Percentiles rank a stretch among this genome's conserved stretches.
Evolutionary conservation across 1,140 invertebrate genomes (phyloP).

Genomic region (Drosophila murphyi): DNA sequence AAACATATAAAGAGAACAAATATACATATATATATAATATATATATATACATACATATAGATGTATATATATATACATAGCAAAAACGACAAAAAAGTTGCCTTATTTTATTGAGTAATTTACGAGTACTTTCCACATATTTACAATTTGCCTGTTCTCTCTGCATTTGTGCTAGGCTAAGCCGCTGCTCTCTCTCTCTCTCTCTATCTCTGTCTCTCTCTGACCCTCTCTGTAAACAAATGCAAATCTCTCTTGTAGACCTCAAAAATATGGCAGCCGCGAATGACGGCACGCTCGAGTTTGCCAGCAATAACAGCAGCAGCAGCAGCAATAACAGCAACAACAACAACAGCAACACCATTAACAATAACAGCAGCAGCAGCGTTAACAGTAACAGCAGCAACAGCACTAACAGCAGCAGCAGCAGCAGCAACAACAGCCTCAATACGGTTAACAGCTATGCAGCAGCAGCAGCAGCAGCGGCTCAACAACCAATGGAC

Average conservation of each 20-base stretch:
- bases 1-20: background rate
- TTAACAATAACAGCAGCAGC: slow-evolving; percentile 32
- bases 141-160: slow-evolving; percentile 22
- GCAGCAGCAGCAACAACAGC: slow-evolving; percentile 12
- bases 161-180: slow-evolving; percentile 49
- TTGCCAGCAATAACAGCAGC: slow-evolving; percentile 60
- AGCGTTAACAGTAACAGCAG: slow-evolving; percentile 37
- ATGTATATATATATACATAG: slow-evolving; percentile 36
- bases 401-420: slow-evolving; percentile 9
- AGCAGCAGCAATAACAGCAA: slow-evolving; percentile 41
- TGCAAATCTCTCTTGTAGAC: slow-evolving; percentile 72
- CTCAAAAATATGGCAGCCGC: slow-evolving; percentile 79
- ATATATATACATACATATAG: slow-evolving; percentile 64
- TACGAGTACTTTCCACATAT: background rate
- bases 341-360: slow-evolving; percentile 38
- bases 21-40: slow-evolving; percentile 47
- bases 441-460: slow-evolving; percentile 45
- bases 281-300: slow-evolving; percentile 74
- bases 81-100: slow-evolving; percentile 11
- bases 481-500: slow-evolving; percentile 46
- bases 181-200: background rate
- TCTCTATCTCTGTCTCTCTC: slow-evolving; percentile 9
- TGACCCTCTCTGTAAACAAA: slow-evolving; percentile 10
- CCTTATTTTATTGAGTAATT: slow-evolving; percentile 6
- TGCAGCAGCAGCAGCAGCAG: slow-evolving; percentile 41